These are phyloP conservation scores for Candidula unifasciata DNA, from an alignment of 2,888 invertebrate species.

Conservation along the genomic window DNA sequence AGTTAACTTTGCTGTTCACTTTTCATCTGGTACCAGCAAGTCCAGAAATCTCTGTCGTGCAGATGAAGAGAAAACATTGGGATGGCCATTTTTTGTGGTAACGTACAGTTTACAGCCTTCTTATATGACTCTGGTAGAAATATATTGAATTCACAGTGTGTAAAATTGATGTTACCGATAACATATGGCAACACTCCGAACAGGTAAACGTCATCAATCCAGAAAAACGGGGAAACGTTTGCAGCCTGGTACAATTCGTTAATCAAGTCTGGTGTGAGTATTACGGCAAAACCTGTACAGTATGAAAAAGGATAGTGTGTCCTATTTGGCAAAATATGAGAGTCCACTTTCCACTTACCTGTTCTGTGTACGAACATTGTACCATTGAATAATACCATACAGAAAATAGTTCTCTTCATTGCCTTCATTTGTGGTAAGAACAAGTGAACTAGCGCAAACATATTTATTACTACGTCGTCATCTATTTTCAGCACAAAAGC, in stretches of 20 bases:
- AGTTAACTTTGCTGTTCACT: too few species aligned
- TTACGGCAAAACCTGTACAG: constrained; percentile 52
- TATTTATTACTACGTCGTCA: constrained; percentile 54
- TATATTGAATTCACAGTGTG: constrained; percentile 29
- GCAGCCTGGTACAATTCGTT: constrained; percentile 46
- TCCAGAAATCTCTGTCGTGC: background rate
- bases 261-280: constrained; percentile 51
- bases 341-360: constrained; percentile 48
- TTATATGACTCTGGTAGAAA: constrained; percentile 34
- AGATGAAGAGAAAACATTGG: constrained; percentile 43
- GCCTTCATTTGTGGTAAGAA: constrained; percentile 31
- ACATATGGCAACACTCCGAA: constrained; percentile 53
- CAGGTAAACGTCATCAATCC: constrained; percentile 55
- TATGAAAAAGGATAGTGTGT: constrained; percentile 48
- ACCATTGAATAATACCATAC: constrained; percentile 46
- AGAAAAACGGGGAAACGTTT: constrained; percentile 50
- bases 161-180: constrained; percentile 43
- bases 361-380: constrained; percentile 47
- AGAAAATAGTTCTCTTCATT: constrained; percentile 48
- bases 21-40: constrained; percentile 31
- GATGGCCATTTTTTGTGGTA: constrained; percentile 7
- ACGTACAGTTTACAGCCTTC: constrained; percentile 36
- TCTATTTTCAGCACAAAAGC: constrained; percentile 52
- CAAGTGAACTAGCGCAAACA: constrained; percentile 46
- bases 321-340: constrained; percentile 25